Evolutionary conservation across 2,888 invertebrate species (phyloP), one percentile per base, ranked within the genome.

Genomic region (Protonemura montana): DNA sequence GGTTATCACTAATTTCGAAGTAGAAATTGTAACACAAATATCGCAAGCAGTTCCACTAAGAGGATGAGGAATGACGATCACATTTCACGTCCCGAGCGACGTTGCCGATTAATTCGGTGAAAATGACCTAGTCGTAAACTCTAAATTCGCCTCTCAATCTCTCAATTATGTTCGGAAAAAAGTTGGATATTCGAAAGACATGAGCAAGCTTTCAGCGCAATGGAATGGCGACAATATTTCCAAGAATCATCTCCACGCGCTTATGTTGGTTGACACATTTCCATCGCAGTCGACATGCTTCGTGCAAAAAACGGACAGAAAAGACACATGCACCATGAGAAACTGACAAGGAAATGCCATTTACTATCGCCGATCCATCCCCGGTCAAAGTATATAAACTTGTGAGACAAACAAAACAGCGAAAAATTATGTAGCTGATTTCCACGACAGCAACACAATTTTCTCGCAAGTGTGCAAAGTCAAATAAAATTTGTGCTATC

Each of bases 1-100:
- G 59, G 59, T 21, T 59, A 59, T 59, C 59, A 59, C 59, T 59
- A 59, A 59, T 59, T 59, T 59, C 59, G 59, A 59, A 59, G 59
- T 59, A 59, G 59, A 59, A 59, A 59, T 59, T 59, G 59, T 59
- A 59, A 59, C 59, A 59, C 59, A 59, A 59, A 59, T 59, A 59
- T 59, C 59, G 59, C 13, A 21, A 59, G 59, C 59, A 59, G 21
- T 59, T 59, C 21, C 59, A 21, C 59, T 3, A 59, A 59, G 59
- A 59, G 59, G 59, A 7, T 59, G 59, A 59, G 13, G 59, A 21
- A 59, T 59, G 59, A 59, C 59, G 59, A 59, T 59, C 59, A 59
- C 59, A 59, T 59, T 59, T 59, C 59, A 59, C 59, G 59, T 59
- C 59, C 7, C 13, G 16, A 2, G 2, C 59, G 16, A 59, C 59